Evolutionary conservation across 1,140 invertebrate genomes (phyloP), one percentile per base, ranked within the genome.

Genomic region (Physella acuta): DNA sequence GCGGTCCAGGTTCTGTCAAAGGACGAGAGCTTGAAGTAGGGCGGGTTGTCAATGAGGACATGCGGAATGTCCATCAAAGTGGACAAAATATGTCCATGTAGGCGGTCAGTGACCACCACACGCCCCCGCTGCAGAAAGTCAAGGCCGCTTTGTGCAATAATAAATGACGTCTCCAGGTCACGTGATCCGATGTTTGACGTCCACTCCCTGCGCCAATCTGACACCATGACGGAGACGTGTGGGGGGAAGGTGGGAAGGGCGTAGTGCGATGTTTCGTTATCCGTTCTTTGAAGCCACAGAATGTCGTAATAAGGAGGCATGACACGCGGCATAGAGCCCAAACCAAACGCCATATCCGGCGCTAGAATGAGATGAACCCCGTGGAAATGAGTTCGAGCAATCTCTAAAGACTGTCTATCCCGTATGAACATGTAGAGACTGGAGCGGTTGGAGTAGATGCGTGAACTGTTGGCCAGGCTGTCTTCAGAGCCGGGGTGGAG

Each of bases 311-410:
- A 28, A 16, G 73, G 70, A 4, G 67, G 37, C 11, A 66, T 58
- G n/a, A 34, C 52, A 26, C 73, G 66, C 4, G 51, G 56, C 8
- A 72, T 52, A 3, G 24, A 16, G 1, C 73, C 73, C 11, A 70
- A 49, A 33, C 64, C 36, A 61, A 74, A 74, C n/a, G 73, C 73
- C 73, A 74, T 74, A 44, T 74, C 73, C 2, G 73, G 73, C 14
- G 68, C 68, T 33, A 74, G 56, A 5, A 74, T 36, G 16, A 72
- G 37, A 1, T 60, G 60, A 3, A 62, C 39, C 20, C 36, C 36
- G 5, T 62, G 64, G 58, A 69, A 72, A 49, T 66, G 30, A 16
- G 37, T 62, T 28, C 65, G 37, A 24, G 72, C 75, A 16, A 72
- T 64, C 2, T 51, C 59, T 0, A 71, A 65, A 8, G 75, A 76